A percentile compares a stretch with the other conserved stretches of the same genome.
These are phyloP conservation scores for Clarias pachynema DNA, from an alignment of 2,797 vertebrate species.

Conservation along the genomic window DNA sequence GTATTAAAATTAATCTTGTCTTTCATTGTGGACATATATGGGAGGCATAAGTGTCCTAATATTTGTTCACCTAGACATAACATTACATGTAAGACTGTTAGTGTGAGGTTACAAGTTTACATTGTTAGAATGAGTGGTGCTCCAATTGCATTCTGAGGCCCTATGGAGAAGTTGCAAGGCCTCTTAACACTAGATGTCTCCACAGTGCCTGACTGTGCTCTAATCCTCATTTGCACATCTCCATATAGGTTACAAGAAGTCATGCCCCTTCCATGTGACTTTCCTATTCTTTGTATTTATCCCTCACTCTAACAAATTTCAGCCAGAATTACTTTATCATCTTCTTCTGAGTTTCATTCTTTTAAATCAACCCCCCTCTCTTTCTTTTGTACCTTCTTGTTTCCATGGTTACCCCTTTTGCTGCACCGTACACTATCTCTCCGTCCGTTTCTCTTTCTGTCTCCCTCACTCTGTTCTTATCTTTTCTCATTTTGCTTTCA, in stretches of 20 bases:
- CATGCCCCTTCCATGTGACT: constrained; percentile 58
- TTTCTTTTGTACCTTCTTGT: constrained; percentile 87
- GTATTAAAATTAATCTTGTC: background rate
- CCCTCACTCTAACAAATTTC: constrained; percentile 79
- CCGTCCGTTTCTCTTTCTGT: constrained; percentile 83
- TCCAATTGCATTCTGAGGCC: constrained; percentile 53
- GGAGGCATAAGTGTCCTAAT: background rate
- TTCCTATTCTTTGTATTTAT: constrained; percentile 71
- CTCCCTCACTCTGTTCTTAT: constrained; percentile 87
- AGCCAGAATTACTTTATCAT: constrained; percentile 81
- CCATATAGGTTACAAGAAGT: constrained; percentile 63
- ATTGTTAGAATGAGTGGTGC: background rate
- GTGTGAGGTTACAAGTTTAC: background rate
- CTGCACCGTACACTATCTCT: constrained; percentile 84
- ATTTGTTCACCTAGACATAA: background rate
- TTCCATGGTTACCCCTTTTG: constrained; percentile 88
- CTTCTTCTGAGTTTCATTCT: constrained; percentile 83
- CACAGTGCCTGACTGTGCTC: constrained; percentile 63
- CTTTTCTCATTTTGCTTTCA: constrained; percentile 88
- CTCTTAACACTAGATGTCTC: constrained; percentile 77
- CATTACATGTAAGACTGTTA: background rate
- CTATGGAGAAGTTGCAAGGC: constrained; percentile 69
- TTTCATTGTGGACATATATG: background rate
- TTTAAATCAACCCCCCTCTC: constrained; percentile 84
- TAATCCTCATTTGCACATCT: constrained; percentile 62